Conservation (phyloP, 1,140 invertebrate genomes). For the Drosophila lacteicornis region DNA sequence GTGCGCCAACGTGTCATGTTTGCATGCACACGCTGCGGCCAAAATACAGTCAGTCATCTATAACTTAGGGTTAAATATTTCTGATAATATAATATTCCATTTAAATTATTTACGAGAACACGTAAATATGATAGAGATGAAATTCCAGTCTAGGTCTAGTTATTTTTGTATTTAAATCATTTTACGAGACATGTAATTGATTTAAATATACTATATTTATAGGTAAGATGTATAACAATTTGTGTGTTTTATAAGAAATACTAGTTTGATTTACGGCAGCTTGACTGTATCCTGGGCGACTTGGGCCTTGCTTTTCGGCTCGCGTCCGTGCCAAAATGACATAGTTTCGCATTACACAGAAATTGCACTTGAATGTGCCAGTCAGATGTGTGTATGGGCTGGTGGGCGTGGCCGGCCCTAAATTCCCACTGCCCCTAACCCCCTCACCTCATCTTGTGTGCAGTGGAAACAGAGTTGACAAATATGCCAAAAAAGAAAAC, state of each 20-base stretch:
- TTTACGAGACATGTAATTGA: neutral
- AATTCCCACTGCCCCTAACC: neutral
- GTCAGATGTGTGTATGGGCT: slow-evolving; percentile 32
- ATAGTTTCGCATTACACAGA: slow-evolving; percentile 81
- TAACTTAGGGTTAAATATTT: neutral
- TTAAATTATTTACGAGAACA: too few species aligned
- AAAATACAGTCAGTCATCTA: slow-evolving; percentile 39
- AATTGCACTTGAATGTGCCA: slow-evolving; percentile 82
- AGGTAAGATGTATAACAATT: neutral
- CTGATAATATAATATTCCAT: neutral
- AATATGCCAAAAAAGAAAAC: slow-evolving; percentile 77
- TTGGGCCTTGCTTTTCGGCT: slow-evolving; percentile 42
- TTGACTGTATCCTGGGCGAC: slow-evolving; percentile 22
- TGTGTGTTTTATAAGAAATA: neutral
- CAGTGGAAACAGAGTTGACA: slow-evolving; percentile 72
- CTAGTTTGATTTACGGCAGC: neutral
- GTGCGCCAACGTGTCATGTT: slow-evolving; percentile 77
- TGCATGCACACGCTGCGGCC: slow-evolving; percentile 50
- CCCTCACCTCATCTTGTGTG: slow-evolving; percentile 43
- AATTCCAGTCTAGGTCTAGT: too few species aligned
- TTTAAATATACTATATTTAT: too few species aligned
- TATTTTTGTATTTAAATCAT: neutral
- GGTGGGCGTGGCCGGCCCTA: slow-evolving; percentile 53
- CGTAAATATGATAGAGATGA: too few species aligned
- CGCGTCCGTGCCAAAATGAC: slow-evolving; percentile 71